phyloP scores from a whole-genome alignment of 2,113 vertebrate genomes.

The Syrrhaptes paradoxus region DNA sequence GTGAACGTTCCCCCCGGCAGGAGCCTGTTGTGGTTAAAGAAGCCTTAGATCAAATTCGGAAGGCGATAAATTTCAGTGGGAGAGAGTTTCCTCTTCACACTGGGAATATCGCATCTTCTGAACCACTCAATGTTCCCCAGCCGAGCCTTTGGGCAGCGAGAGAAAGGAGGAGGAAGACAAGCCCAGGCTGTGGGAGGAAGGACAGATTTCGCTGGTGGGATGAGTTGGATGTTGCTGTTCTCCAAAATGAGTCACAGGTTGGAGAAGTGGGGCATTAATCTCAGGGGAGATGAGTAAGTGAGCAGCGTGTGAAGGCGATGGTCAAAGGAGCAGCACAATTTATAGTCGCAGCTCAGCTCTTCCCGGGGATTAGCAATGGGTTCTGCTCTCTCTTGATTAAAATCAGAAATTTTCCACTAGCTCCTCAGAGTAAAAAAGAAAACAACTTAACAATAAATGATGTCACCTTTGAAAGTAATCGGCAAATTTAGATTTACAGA shows the following conservation, averaged over 20 bases:
- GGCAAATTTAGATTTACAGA: not conserved
- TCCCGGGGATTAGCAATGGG: not conserved
- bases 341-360: not conserved
- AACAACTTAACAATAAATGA: not conserved
- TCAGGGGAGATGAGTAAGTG: conserved; percentile 41
- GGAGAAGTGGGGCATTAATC: conserved; percentile 7
- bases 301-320: not conserved
- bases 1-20: not conserved
- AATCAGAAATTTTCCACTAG: not conserved
- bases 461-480: not conserved
- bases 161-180: not conserved
- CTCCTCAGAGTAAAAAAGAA: not conserved
- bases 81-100: not conserved
- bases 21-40: not conserved
- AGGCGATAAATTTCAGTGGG: not conserved
- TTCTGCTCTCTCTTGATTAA: not conserved
- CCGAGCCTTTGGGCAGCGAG: not conserved
- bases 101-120: not conserved
- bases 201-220: conserved; percentile 26
- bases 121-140: not conserved
- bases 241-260: conserved; percentile 19
- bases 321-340: conserved; percentile 19
- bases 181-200: conserved; percentile 15
- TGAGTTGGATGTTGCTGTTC: not conserved
- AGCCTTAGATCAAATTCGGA: not conserved